A percentile compares a stretch with the other conserved stretches of the same genome.
Conservation (phyloP, 2,797 vertebrate genomes). For the Furcifer pardalis region DNA sequence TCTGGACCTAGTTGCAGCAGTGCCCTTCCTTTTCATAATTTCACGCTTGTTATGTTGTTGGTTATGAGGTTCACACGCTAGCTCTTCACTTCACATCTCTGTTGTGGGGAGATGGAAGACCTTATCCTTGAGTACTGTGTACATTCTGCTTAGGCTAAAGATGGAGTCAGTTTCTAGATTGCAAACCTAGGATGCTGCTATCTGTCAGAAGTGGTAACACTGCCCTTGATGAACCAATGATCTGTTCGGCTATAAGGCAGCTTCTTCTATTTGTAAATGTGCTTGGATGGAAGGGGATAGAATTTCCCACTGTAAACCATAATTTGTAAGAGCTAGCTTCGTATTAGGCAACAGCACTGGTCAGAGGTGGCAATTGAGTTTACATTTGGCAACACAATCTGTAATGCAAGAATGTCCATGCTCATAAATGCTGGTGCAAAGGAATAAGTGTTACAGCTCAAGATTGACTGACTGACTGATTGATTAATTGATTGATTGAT, state of each 20-base stretch:
- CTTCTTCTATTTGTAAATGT: not conserved
- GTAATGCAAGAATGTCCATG: not conserved
- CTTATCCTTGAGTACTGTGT: not conserved
- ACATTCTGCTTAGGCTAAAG: not conserved
- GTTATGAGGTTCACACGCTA: not conserved
- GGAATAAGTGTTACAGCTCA: no score
- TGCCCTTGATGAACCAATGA: not conserved
- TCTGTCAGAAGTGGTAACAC: not conserved
- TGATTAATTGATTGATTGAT: no score
- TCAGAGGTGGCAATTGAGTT: not conserved
- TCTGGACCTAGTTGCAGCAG: no score
- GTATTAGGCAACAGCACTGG: not conserved
- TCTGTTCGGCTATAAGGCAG: not conserved
- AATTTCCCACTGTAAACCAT: not conserved
- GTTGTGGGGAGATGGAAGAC: not conserved
- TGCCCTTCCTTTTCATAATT: no score
- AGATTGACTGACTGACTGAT: no score
- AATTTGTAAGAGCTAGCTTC: not conserved
- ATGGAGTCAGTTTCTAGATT: not conserved
- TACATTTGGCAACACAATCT: not conserved
- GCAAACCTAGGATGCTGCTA: not conserved
- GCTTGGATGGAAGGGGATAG: not conserved
- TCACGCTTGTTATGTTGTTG: not conserved
- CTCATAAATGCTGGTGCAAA: not conserved
- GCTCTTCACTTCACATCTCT: not conserved